Base-by-base conservation (phyloP, 2,113 vertebrate genomes). In the Anhinga anhinga region DNA sequence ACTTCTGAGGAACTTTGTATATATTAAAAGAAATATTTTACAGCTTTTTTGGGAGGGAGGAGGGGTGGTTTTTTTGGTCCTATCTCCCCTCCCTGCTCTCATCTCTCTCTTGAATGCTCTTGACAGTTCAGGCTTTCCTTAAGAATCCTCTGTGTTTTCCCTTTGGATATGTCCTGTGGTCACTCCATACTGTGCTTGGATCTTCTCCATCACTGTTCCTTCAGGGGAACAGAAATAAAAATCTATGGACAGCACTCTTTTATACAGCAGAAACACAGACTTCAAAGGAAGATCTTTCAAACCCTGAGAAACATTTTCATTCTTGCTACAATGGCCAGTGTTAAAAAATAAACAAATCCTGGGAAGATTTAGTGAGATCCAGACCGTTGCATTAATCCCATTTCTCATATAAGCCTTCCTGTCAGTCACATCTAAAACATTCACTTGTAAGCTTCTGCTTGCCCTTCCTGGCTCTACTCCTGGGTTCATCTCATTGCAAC, bases 401-500 rank as follows among this genome's bases (percentile, higher is more conserved):
- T 87, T 82, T 79, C 42, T 91, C 29, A 50, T 42, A 72, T n/a
- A 63, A 87, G 12, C 56, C 25, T 87, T 82, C 70, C 73, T 63
- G 14, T 45, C 52, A 88, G 59, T 47, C 73, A 56, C 16, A 44
- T 26, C 44, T 82, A 77, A 91, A 91, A 67, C 25, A 44, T 79
- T 92, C 53, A n/a, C 40, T 93, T 61, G 27, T 16, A 80, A 94
- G 50, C 22, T 81, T 94, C 58, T 82, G 82, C 56, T 90, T 81
- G 82, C 82, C 92, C 95, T 96, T 94, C 87, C 96, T 97, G 84
- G 12, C 88, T 74, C 95, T 93, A 59, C 20, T 97, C 72, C 82
- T 97, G 72, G 38, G 25, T 86, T 96, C 78, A 90, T 96, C n/a
- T 95, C 79, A 90, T 72, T 95, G 95, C 90, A 94, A 96, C 86